phyloP scores from a whole-genome alignment of 1,140 invertebrate genomes.

The Drosophila nannoptera region DNA sequence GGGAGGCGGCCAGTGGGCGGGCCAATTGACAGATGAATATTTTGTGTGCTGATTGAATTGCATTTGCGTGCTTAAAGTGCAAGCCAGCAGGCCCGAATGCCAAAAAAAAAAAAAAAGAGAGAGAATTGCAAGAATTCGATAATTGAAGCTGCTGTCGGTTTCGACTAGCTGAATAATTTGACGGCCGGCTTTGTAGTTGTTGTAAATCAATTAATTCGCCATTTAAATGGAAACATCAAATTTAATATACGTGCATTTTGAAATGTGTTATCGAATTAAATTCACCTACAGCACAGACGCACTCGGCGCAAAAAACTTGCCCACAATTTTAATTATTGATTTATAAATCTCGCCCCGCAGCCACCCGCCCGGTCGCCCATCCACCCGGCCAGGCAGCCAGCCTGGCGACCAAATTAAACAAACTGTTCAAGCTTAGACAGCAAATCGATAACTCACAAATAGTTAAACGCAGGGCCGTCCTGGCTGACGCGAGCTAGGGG shows the following conservation, averaged over 20 bases:
- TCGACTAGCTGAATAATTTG: constrained; percentile 17
- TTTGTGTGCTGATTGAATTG: constrained; percentile 60
- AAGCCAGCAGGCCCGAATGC: background rate
- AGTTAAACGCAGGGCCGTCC: too few species aligned
- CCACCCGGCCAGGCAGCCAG: background rate
- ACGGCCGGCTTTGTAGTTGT: constrained; percentile 32
- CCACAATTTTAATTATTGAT: constrained; percentile 70
- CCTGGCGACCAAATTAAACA: constrained; percentile 9
- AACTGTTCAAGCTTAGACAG: constrained; percentile 3
- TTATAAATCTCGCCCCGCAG: constrained; percentile 24
- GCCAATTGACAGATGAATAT: constrained; percentile 41
- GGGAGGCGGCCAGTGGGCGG: background rate
- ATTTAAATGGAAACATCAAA: constrained; percentile 75
- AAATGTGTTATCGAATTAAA: constrained; percentile 71
- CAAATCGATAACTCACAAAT: too few species aligned
- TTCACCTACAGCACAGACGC: constrained; percentile 47
- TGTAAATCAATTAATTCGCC: constrained; percentile 74
- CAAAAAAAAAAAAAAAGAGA: background rate
- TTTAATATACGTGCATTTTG: constrained; percentile 72
- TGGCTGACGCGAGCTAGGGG: too few species aligned
- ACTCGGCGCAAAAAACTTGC: constrained; percentile 13
- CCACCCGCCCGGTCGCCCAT: too few species aligned
- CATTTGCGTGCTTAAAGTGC: constrained; percentile 40
- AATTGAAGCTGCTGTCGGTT: constrained; percentile 28
- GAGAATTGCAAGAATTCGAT: background rate